Evolutionary conservation across 2,888 invertebrate genomes (phyloP).

Genomic region (Formica aserva): DNA sequence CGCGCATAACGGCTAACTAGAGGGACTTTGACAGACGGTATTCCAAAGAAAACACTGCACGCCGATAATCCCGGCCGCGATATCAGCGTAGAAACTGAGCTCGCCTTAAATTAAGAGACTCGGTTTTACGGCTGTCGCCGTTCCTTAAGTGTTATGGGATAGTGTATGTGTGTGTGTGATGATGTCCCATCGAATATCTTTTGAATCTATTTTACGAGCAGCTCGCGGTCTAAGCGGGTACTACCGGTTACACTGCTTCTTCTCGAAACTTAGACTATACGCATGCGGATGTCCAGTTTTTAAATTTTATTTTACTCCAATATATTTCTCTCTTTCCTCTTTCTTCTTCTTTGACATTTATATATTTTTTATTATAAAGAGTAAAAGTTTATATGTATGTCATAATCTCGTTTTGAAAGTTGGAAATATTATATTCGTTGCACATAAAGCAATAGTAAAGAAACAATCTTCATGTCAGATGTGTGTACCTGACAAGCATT

Average conservation of each 20-base stretch:
- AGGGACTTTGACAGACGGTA: conserved; percentile 19
- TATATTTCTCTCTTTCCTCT: not conserved
- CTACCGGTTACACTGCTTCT: not conserved
- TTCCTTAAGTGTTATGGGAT: not conserved
- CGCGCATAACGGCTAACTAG: conserved; percentile 10
- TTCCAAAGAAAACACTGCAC: conserved; percentile 26
- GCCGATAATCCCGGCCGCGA: not conserved
- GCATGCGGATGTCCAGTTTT: not conserved
- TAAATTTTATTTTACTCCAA: not conserved
- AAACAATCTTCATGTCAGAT: not conserved
- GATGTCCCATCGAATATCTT: conserved; percentile 36
- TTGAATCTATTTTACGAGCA: conserved; percentile 47
- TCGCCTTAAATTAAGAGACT: conserved; percentile 51
- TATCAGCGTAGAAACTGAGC: conserved; percentile 15
- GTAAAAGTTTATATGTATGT: not conserved
- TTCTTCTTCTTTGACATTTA: not conserved
- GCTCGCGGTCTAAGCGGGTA: conserved; percentile 1
- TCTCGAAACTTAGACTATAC: not conserved
- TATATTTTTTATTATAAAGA: not conserved
- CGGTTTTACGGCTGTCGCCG: conserved; percentile 22
- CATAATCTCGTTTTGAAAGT: not conserved
- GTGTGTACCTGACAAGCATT: conserved; percentile 19
- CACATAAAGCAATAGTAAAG: not conserved
- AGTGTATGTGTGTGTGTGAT: not conserved
- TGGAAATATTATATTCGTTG: not conserved